Evolutionary conservation across 2,797 vertebrate genomes (phyloP).

Genomic region (Steatocranus sp.): DNA sequence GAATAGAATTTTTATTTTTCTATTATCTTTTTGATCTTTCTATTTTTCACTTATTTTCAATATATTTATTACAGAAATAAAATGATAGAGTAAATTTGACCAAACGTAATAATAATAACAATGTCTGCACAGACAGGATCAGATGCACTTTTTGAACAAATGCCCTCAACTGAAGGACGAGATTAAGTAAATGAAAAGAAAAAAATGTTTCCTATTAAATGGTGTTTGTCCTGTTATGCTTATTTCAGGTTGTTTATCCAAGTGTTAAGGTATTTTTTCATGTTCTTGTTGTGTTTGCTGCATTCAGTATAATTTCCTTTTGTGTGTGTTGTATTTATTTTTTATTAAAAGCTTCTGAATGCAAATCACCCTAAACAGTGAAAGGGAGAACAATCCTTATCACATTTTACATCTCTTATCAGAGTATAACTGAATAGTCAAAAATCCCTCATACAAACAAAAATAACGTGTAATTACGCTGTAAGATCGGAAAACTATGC

Average conservation of each 20-base stretch:
- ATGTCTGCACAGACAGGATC: neutral
- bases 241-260: neutral
- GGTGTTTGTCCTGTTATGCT: neutral
- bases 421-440: neutral
- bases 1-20: neutral
- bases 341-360: neutral
- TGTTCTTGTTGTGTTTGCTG: neutral
- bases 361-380: neutral
- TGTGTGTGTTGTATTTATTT: neutral
- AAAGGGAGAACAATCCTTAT: neutral
- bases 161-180: neutral
- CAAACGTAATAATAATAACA: neutral
- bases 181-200: neutral
- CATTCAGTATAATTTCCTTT: neutral
- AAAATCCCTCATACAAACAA: neutral
- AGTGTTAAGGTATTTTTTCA: neutral
- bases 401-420: neutral
- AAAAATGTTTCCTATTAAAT: neutral
- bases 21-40: neutral
- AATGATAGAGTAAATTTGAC: neutral
- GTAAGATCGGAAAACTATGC: neutral
- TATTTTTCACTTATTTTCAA: no score
- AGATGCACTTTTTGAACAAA: neutral
- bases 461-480: neutral
- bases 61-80: no score